Percentiles rank a stretch among this genome's conserved stretches.
These are phyloP conservation scores for Andrena trimmerana DNA, from an alignment of 2,888 invertebrate species.

Conservation along the genomic window DNA sequence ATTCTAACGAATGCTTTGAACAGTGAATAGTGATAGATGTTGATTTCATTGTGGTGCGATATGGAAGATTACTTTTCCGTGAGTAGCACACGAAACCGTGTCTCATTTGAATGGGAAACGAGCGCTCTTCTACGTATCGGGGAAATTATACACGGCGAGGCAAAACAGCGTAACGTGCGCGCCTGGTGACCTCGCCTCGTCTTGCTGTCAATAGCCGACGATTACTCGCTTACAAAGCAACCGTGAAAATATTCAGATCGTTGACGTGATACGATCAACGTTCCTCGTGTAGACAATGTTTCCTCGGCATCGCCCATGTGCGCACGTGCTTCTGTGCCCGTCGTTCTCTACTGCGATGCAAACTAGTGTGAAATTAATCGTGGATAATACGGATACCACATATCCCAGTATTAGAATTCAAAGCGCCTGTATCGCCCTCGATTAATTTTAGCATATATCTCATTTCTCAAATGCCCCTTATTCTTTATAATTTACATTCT, in stretches of 20 bases:
- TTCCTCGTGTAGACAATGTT: conserved; percentile 24
- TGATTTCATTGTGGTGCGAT: neutral
- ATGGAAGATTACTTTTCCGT: conserved; percentile 5
- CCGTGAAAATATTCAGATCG: conserved; percentile 60
- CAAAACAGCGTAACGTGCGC: conserved; percentile 28
- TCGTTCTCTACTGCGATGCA: neutral
- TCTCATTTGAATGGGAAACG: neutral
- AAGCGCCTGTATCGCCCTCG: no score
- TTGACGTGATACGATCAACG: conserved; percentile 46
- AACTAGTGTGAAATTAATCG: no score
- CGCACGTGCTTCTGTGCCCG: neutral
- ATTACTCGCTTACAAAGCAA: conserved; percentile 52
- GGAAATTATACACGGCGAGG: conserved; percentile 44
- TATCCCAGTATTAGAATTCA: no score
- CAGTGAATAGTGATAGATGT: neutral
- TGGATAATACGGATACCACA: no score
- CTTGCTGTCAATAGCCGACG: conserved; percentile 39
- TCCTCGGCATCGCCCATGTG: conserved; percentile 14
- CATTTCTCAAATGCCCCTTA: no score
- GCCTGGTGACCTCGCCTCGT: conserved; percentile 38
- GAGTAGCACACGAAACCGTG: conserved; percentile 1
- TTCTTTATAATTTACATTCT: no score
- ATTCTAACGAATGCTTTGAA: neutral
- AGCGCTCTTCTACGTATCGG: conserved; percentile 47
- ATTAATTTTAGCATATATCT: no score